Evolutionary conservation across 1,140 invertebrate genomes (phyloP), one percentile per base, ranked within the genome.

Genomic region (Spodoptera litura): DNA sequence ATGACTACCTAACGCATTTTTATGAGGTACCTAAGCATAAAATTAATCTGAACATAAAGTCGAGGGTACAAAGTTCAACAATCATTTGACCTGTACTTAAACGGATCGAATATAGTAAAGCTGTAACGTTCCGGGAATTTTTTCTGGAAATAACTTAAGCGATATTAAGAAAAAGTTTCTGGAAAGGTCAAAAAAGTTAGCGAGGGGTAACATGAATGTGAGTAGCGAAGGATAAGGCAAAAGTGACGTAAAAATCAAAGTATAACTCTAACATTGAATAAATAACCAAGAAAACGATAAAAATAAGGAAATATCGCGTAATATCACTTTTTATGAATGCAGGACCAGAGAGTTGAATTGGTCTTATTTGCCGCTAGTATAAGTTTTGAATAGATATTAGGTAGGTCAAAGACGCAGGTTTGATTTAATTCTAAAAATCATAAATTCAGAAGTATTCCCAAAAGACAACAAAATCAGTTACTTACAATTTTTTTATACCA

Each of bases 1-100:
- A 72, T 44, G 9, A 25, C 53, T 55, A 35, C 51, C 64, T 13
- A 56, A 56, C 68, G 27, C 68, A 27, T 68, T 52, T 52, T 52
- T 68, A 31, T 25, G 49, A 68, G 25, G 20, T 27, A 68, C 52
- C 20, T 27, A 31, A 31, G 31, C 4, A 31, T 31, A 31, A 31
- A 31, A 68, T 11, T 68, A 68, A 27, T 52, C 64, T 53, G 13
- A 15, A 15, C 25, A 52, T 51, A 27, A 68, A 27, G 20, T 52
- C 49, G 12, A 51, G 20, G 49, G 25, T n/a, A 27, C 1, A 52
- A 52, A 25, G 49, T 52, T 27, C 12, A 68, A 44, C 38, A 5
- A 44, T 44, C 38, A 44, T 44, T 44, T 55, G 52, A 55, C 15
- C 38, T 10, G 9, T 44, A 44, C 9, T 44, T 44, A 44, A 9